Evolutionary conservation across 2,797 vertebrate genomes (phyloP), one percentile per base, ranked within the genome.

Genomic region (Austrolebias charrua): DNA sequence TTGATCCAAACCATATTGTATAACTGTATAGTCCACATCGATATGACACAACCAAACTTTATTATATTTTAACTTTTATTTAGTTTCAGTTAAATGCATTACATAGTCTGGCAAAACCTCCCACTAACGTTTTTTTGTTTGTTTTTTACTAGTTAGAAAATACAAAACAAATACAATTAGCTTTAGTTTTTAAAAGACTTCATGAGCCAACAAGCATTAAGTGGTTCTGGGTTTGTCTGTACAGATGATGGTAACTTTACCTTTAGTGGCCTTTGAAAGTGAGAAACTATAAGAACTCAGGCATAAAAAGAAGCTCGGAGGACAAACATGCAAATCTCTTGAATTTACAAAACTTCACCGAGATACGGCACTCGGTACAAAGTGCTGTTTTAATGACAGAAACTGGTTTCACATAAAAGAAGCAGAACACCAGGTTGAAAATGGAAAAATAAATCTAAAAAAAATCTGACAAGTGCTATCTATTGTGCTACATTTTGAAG

Each of bases 21-120:
- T 35, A 35, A 35, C 2, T 8, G 33, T 35, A 35, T 35, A 35
- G 7, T 9, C 2, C 12, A 40, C 11, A 40, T 12, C 10, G 35
- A 6, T 13, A 35, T 20, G 11, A 18, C 2, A 6, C 1, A 29
- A 52, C 82, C 55, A 66, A 69, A 78, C 63, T 69, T 65, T 52
- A 79, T 74, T 74, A 78, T 71, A 52, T 90, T 91, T 89, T 83
- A 85, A 85, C 84, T 88, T 93, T 92, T 93, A 91, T 95, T 94
- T 92, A 71, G 67, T 81, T 90, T 91, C 92, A 94, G 91, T 95
- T 95, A 94, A 92, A 96, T 89, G 93, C 88, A 93, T 92, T 91
- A 93, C 91, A 92, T 92, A 93, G 88, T 94, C 86, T 93, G 93
- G 94, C 85, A 89, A 82, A 79, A 66, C 87, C 82, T 89, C 91